phyloP scores from a whole-genome alignment of 2,888 invertebrate species.

The Tholera decimalis region DNA sequence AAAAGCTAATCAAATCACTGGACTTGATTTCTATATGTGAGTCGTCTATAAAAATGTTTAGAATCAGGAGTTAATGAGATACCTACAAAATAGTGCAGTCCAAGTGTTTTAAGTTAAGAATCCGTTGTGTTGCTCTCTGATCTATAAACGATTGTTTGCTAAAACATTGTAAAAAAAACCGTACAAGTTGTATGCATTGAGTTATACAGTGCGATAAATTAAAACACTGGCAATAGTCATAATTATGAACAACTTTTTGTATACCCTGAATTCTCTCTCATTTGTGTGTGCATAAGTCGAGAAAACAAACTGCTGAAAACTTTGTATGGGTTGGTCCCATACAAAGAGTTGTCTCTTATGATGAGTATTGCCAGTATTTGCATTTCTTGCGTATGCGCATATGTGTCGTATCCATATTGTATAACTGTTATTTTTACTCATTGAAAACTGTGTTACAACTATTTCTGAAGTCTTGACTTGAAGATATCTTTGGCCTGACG shows the following conservation, averaged over 20 bases:
- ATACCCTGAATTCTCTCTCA: no score
- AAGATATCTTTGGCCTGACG: background rate
- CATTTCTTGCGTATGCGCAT: no score
- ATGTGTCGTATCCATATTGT: no score
- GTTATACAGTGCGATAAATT: no score
- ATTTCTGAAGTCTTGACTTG: conserved; percentile 19
- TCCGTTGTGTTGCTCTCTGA: conserved; percentile 7
- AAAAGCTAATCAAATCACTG: background rate
- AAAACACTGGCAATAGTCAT: no score
- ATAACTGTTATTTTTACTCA: no score
- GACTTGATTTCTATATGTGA: background rate
- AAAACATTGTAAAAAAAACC: background rate
- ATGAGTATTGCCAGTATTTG: no score
- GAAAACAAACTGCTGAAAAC: background rate
- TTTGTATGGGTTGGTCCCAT: no score
- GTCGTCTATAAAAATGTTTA: background rate
- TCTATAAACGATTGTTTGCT: conserved; percentile 1
- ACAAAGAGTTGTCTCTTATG: no score
- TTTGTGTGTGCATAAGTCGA: no score
- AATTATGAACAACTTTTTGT: no score
- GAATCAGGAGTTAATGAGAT: background rate
- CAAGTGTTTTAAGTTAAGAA: conserved; percentile 2
- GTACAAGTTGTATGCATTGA: background rate
- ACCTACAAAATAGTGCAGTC: background rate
- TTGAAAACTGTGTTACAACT: conserved; percentile 22